These are phyloP conservation scores for Oceanodroma leucorhoa DNA, from an alignment of 2,797 vertebrate species.

Conservation along the genomic window DNA sequence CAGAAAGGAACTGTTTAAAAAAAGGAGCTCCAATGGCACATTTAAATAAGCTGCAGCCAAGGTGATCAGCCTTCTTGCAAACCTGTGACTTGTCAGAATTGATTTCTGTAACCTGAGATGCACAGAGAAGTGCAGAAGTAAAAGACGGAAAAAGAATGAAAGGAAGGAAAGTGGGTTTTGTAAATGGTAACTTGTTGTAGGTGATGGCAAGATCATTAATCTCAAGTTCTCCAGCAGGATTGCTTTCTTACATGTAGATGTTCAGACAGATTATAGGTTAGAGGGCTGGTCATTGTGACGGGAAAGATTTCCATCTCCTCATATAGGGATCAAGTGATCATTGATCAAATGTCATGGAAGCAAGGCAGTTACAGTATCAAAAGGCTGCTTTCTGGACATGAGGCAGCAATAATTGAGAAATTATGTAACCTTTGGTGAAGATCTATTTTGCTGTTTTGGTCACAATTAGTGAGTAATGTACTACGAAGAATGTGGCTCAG, in stretches of 20 bases:
- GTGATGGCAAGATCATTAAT: not conserved
- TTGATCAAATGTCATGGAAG: not conserved
- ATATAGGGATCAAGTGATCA: not conserved
- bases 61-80: not conserved
- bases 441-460: not conserved
- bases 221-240: not conserved
- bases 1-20: not conserved
- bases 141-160: not conserved
- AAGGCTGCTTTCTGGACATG: not conserved
- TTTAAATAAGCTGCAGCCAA: not conserved
- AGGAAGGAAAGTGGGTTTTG: not conserved
- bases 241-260: not conserved
- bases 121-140: not conserved
- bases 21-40: not conserved
- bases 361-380: not conserved
- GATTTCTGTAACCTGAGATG: not conserved
- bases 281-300: not conserved
- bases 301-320: not conserved
- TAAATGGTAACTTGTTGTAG: not conserved
- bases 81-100: not conserved
- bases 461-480: not conserved
- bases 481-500: not conserved
- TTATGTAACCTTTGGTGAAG: not conserved
- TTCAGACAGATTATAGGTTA: not conserved
- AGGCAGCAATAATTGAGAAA: not conserved